These are phyloP conservation scores for Pogonomyrmex barbatus DNA, from an alignment of 1,140 invertebrate species.

Conservation along the genomic window DNA sequence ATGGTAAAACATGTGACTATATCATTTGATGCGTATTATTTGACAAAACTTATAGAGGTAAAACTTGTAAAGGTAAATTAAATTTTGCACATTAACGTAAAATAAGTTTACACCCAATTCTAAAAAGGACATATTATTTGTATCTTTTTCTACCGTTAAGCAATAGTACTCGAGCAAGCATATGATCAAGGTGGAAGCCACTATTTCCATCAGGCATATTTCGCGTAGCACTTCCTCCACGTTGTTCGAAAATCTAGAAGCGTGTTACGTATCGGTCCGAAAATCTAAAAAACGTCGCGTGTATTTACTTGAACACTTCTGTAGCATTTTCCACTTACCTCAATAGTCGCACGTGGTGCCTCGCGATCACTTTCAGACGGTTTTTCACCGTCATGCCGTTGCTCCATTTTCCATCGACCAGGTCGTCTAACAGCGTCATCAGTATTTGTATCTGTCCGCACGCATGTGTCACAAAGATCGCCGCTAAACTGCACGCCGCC, in stretches of 20 bases:
- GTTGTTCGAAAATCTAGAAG: conserved; percentile 63
- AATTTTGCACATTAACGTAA: background rate
- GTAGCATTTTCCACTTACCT: conserved; percentile 36
- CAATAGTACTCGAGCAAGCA: conserved; percentile 72
- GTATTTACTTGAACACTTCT: background rate
- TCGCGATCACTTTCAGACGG: conserved; percentile 34
- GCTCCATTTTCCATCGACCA: conserved; percentile 39
- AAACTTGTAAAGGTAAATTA: background rate
- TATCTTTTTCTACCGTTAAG: conserved; percentile 53
- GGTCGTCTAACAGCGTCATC: conserved; percentile 46
- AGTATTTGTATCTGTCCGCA: conserved; percentile 74
- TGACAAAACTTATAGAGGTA: too few relatives aligned
- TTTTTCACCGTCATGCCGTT: background rate
- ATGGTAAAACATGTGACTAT: conserved; percentile 19
- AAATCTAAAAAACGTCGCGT: background rate
- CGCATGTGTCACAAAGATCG: conserved; percentile 75
- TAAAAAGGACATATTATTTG: background rate
- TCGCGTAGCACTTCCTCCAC: conserved; percentile 56
- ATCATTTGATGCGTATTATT: background rate
- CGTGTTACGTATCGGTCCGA: background rate
- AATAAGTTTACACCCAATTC: background rate
- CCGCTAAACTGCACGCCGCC: conserved; percentile 71
- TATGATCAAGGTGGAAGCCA: conserved; percentile 59
- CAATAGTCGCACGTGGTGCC: conserved; percentile 56
- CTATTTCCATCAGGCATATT: conserved; percentile 59